Conservation (phyloP, 2,888 invertebrate species). For the Isoperla grammatica region DNA sequence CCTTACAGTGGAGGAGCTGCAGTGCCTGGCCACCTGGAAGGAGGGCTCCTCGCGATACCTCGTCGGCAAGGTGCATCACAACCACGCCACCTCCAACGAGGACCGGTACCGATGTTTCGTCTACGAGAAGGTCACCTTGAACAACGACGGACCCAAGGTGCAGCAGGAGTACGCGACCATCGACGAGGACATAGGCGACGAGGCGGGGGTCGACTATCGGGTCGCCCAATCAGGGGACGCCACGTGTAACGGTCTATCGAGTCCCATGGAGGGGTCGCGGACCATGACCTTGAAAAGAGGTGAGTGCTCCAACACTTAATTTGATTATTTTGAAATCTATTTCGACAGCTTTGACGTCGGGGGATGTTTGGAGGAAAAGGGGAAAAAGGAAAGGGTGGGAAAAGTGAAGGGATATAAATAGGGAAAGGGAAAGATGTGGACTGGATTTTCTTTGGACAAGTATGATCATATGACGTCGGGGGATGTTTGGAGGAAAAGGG, state of each 20-base stretch:
- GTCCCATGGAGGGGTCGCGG: conserved; percentile 79
- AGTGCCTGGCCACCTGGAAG: conserved; percentile 90
- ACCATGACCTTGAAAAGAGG: conserved; percentile 79
- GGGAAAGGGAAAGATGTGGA: no score
- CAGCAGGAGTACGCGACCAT: conserved; percentile 27
- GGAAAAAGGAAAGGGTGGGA: no score
- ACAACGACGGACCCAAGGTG: conserved; percentile 41
- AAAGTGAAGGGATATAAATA: no score
- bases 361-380: no score
- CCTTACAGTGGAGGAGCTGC: conserved; percentile 74
- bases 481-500: no score
- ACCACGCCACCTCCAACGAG: conserved; percentile 85
- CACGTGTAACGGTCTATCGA: conserved; percentile 87
- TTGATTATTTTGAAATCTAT: no score
- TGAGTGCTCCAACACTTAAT: conserved; percentile 38
- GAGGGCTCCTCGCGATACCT: conserved; percentile 88
- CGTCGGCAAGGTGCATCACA: conserved; percentile 84
- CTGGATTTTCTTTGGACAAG: no score
- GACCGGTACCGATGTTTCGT: conserved; percentile 94
- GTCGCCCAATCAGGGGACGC: conserved; percentile 91
- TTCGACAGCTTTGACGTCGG: no score
- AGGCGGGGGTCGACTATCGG: conserved; percentile 62
- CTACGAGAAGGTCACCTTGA: conserved; percentile 62
- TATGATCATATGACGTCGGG: no score
- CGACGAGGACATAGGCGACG: conserved; percentile 19